phyloP scores from a whole-genome alignment of 2,888 invertebrate species.

The Achlya flavicornis region DNA sequence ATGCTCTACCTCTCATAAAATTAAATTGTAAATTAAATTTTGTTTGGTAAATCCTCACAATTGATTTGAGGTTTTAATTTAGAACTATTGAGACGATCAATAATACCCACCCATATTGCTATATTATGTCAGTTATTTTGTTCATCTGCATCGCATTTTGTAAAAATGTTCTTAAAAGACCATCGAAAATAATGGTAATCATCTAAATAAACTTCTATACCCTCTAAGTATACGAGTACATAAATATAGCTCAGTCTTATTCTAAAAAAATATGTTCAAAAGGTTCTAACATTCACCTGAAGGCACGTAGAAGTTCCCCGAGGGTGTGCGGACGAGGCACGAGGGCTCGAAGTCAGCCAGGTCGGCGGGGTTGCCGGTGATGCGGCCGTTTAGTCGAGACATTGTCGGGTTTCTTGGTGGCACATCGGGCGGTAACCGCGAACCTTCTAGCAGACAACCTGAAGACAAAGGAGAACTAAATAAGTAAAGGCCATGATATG shows the following conservation, averaged over 20 bases:
- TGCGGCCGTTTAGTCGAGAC: constrained; percentile 94
- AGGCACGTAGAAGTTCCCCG: constrained; percentile 97
- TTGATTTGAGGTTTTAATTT: no score
- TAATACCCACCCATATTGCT: no score
- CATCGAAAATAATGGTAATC: no score
- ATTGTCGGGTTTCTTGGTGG: constrained; percentile 94
- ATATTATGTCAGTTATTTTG: no score
- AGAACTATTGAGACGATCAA: no score
- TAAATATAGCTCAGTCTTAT: constrained; percentile 6
- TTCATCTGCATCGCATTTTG: no score
- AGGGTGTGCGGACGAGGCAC: constrained; percentile 95
- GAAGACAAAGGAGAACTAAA: constrained; percentile 46
- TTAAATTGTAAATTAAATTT: no score
- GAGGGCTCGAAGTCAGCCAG: constrained; percentile 93
- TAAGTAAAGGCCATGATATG: not conserved
- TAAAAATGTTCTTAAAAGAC: no score
- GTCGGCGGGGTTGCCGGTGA: constrained; percentile 91
- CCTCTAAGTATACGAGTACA: no score
- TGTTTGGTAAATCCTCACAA: no score
- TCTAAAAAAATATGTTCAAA: constrained; percentile 24
- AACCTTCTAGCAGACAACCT: constrained; percentile 94
- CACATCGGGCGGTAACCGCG: constrained; percentile 94
- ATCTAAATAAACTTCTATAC: no score
- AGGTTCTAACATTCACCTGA: constrained; percentile 83
- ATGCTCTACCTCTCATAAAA: no score